These are phyloP conservation scores for Philereme transversata DNA, from an alignment of 2,888 invertebrate genomes.

Conservation along the genomic window DNA sequence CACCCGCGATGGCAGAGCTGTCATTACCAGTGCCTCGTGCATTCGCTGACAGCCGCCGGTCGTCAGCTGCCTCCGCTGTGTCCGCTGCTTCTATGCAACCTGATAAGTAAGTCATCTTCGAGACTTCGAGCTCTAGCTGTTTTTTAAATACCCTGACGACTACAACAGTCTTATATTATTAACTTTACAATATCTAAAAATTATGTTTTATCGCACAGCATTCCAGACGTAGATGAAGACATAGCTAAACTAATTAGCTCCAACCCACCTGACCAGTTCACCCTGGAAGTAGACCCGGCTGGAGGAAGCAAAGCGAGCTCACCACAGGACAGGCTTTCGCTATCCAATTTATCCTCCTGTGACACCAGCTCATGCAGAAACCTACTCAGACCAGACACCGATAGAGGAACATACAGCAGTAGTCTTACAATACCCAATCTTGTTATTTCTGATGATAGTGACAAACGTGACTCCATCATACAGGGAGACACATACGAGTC, in stretches of 20 bases:
- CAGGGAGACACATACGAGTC: slow-evolving; percentile 83
- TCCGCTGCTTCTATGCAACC: slow-evolving; percentile 75
- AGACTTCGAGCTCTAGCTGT: too few species aligned
- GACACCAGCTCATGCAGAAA: slow-evolving; percentile 79
- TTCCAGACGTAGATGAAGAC: slow-evolving; percentile 83
- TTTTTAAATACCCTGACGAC: too few species aligned
- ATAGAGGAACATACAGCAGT: slow-evolving; percentile 68
- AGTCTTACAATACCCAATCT: slow-evolving; percentile 79
- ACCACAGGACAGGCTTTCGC: slow-evolving; percentile 68
- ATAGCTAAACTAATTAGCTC: slow-evolving; percentile 77
- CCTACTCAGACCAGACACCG: slow-evolving; percentile 64
- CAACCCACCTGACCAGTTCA: slow-evolving; percentile 61
- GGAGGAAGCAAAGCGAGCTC: slow-evolving; percentile 63
- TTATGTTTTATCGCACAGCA: slow-evolving; percentile 56
- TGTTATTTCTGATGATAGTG: slow-evolving; percentile 77
- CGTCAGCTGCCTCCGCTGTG: slow-evolving; percentile 83
- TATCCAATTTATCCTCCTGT: slow-evolving; percentile 75
- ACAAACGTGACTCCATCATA: slow-evolving; percentile 71
- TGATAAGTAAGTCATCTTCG: slow-evolving; percentile 62
- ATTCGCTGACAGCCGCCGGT: slow-evolving; percentile 91
- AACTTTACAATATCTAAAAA: too few species aligned
- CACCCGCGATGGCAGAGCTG: slow-evolving; percentile 36
- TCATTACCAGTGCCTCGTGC: slow-evolving; percentile 88
- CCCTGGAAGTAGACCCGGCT: slow-evolving; percentile 62
- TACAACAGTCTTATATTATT: too few species aligned